Evolutionary conservation across 2,888 invertebrate genomes (phyloP).

Genomic region (Caradrina kadenii): DNA sequence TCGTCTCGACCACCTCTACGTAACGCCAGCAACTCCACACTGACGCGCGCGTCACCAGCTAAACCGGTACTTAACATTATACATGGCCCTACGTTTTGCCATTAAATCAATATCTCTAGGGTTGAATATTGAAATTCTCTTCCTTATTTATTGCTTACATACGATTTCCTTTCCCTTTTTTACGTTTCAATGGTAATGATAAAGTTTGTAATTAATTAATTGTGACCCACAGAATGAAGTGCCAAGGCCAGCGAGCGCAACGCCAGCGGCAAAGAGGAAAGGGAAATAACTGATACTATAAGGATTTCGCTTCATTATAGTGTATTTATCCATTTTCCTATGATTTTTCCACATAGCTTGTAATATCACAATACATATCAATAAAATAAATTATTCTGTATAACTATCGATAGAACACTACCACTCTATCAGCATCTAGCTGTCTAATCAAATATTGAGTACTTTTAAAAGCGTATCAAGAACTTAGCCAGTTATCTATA

Average conservation of each 20-base stretch:
- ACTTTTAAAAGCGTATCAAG: slow-evolving; percentile 42
- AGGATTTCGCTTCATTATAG: slow-evolving; percentile 82
- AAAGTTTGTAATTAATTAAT: background rate
- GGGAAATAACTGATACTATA: slow-evolving; percentile 87
- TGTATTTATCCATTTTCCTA: slow-evolving; percentile 87
- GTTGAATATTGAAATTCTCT: background rate
- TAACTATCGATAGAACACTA: slow-evolving; percentile 73
- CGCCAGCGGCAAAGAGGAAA: slow-evolving; percentile 88
- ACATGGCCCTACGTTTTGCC: no score
- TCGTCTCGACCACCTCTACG: slow-evolving; percentile 88
- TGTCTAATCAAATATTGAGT: slow-evolving; percentile 41
- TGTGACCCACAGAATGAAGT: slow-evolving; percentile 75
- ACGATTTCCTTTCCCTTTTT: background rate
- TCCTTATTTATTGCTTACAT: no score
- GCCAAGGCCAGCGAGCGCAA: slow-evolving; percentile 84
- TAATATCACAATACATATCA: slow-evolving; percentile 90
- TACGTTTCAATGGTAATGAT: no score
- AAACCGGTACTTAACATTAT: slow-evolving; percentile 72
- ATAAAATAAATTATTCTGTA: slow-evolving; percentile 72
- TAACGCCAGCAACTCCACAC: slow-evolving; percentile 90
- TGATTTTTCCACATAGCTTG: slow-evolving; percentile 87
- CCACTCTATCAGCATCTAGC: slow-evolving; percentile 43
- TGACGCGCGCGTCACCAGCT: slow-evolving; percentile 75
- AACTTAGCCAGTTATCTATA: slow-evolving; percentile 67
- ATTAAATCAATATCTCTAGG: no score